These are phyloP conservation scores for Hermaeophaga mercurialis DNA, from an alignment of 2,888 invertebrate species.

Conservation along the genomic window DNA sequence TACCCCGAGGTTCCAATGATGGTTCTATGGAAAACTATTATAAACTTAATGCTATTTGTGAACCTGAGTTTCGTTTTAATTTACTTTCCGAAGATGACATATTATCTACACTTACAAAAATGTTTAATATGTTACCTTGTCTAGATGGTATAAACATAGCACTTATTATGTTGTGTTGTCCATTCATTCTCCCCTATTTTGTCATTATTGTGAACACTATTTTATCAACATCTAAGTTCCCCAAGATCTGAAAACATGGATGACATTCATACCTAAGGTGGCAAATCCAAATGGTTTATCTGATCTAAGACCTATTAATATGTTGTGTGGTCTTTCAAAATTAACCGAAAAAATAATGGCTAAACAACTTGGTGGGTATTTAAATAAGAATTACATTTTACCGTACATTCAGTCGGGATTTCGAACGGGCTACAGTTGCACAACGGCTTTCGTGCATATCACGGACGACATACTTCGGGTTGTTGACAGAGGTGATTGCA, in stretches of 20 bases:
- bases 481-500: too few relatives aligned
- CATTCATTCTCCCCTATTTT: background rate
- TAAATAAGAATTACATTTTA: background rate
- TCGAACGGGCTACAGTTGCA: background rate
- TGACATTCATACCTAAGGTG: background rate
- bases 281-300: background rate
- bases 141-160: too few relatives aligned
- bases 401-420: background rate
- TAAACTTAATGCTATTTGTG: too few relatives aligned
- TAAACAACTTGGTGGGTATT: background rate
- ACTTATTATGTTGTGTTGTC: too few relatives aligned
- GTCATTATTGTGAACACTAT: background rate
- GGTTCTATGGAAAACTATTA: too few relatives aligned
- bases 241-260: background rate
- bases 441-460: too few relatives aligned
- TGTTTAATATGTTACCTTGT: too few relatives aligned
- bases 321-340: background rate
- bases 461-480: too few relatives aligned
- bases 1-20: too few relatives aligned
- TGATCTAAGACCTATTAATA: slow-evolving; percentile 1
- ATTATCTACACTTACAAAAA: too few relatives aligned
- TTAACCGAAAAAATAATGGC: background rate
- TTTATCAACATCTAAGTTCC: background rate
- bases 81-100: too few relatives aligned
- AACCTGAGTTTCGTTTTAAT: too few relatives aligned